These are phyloP conservation scores for Nebria salina DNA, from an alignment of 2,888 invertebrate genomes.

Conservation along the genomic window DNA sequence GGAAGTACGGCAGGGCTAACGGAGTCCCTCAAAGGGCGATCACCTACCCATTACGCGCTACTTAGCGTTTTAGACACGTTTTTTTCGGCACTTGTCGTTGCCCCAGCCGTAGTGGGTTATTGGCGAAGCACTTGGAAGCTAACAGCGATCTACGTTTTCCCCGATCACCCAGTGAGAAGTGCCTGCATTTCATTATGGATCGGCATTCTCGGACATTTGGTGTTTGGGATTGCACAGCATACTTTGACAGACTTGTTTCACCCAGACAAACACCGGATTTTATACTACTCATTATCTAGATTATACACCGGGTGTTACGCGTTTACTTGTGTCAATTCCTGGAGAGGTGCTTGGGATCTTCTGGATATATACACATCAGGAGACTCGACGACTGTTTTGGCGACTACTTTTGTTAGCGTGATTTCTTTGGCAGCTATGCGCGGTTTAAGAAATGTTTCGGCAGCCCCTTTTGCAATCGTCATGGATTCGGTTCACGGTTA, in stretches of 20 bases:
- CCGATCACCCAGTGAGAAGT: constrained; percentile 69
- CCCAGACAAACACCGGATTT: constrained; percentile 74
- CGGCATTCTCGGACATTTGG: constrained; percentile 75
- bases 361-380: constrained; percentile 77
- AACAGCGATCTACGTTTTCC: constrained; percentile 77
- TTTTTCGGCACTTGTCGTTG: constrained; percentile 77
- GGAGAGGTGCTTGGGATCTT: constrained; percentile 85
- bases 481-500: constrained; percentile 81
- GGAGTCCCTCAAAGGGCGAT: constrained; percentile 69
- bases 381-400: constrained; percentile 67
- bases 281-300: constrained; percentile 76
- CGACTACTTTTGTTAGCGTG: constrained; percentile 73
- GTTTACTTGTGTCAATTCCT: constrained; percentile 85
- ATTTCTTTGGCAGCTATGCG: constrained; percentile 75
- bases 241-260: constrained; percentile 68
- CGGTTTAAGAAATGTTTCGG: constrained; percentile 80
- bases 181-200: constrained; percentile 74
- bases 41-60: constrained; percentile 64
- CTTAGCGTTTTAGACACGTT: constrained; percentile 76
- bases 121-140: constrained; percentile 90
- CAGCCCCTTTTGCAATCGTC: constrained; percentile 82
- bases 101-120: constrained; percentile 84
- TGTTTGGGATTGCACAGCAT: constrained; percentile 75
- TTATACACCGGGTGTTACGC: constrained; percentile 80
- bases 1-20: constrained; percentile 75